Conservation (phyloP, 2,888 invertebrate species). For the Macrophya annulata region DNA sequence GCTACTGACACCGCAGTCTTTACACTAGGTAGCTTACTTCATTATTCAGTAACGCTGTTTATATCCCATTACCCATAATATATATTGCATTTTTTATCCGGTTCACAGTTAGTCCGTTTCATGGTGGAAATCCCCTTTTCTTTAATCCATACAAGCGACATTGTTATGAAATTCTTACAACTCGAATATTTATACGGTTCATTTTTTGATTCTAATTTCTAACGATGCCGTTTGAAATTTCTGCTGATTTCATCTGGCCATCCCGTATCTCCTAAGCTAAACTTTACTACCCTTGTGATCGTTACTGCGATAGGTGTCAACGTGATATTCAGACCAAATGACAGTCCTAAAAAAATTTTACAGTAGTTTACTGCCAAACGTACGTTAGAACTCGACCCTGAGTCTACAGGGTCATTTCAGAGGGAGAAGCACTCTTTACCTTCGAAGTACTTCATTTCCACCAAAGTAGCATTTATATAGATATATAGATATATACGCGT, state of each 20-base stretch:
- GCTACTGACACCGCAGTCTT: constrained; percentile 33
- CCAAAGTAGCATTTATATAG: constrained; percentile 37
- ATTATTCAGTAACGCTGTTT: constrained; percentile 25
- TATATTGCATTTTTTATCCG: constrained; percentile 10
- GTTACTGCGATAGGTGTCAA: constrained; percentile 37
- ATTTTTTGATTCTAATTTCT: background rate
- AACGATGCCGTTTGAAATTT: background rate
- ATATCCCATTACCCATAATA: background rate
- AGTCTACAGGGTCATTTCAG: constrained; percentile 25
- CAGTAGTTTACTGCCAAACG: constrained; percentile 47
- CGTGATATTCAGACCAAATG: constrained; percentile 37
- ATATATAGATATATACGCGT: constrained; percentile 3
- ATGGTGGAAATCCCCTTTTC: background rate
- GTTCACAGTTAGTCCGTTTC: background rate
- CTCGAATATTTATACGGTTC: background rate
- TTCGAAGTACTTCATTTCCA: constrained; percentile 47
- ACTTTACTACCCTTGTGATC: constrained; percentile 23
- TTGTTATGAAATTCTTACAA: background rate
- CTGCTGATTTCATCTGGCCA: background rate
- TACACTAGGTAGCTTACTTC: constrained; percentile 6
- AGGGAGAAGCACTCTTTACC: constrained; percentile 43
- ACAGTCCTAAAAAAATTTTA: constrained; percentile 43
- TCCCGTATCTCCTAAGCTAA: background rate
- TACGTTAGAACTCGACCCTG: constrained; percentile 38
- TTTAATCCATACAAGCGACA: too few species aligned